Evolutionary conservation across 1,140 invertebrate species (phyloP).

Genomic region (Hyposmocoma kahamanoa): DNA sequence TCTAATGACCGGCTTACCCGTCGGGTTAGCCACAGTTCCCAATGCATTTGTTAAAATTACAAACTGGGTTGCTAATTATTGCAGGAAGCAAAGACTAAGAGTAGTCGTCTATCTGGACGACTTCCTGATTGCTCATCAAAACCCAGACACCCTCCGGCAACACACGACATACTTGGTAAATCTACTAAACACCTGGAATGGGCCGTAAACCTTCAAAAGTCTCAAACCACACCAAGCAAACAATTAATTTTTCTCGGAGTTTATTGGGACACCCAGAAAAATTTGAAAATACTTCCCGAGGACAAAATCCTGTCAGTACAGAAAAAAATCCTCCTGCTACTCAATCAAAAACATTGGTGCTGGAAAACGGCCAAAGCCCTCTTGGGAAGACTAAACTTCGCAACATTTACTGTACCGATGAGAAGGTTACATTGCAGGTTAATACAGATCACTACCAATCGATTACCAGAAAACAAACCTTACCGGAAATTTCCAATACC

Average conservation of each 20-base stretch:
- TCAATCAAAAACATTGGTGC: background rate
- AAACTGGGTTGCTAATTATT: conserved; percentile 23
- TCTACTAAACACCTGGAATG: no score
- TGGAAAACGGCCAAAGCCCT: background rate
- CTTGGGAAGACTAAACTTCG: background rate
- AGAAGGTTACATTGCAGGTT: background rate
- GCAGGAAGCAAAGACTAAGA: conserved; percentile 11
- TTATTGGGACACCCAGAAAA: background rate
- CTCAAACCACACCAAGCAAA: background rate
- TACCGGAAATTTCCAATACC: no score
- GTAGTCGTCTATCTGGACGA: conserved; percentile 27
- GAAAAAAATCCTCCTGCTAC: background rate
- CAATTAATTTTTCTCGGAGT: background rate
- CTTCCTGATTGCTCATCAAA: conserved; percentile 15
- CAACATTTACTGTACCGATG: background rate
- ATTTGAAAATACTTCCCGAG: background rate
- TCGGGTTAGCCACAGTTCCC: conserved; percentile 26
- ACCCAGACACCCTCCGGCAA: conserved; percentile 7
- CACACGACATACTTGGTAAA: no score
- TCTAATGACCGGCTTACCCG: conserved; percentile 29
- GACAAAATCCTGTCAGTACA: background rate
- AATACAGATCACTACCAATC: no score
- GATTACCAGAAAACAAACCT: no score
- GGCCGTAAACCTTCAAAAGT: background rate
- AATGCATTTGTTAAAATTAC: conserved; percentile 25